Evolutionary conservation across 2,797 vertebrate species (phyloP), one percentile per base, ranked within the genome.

Genomic region (Denticeps clupeoides): DNA sequence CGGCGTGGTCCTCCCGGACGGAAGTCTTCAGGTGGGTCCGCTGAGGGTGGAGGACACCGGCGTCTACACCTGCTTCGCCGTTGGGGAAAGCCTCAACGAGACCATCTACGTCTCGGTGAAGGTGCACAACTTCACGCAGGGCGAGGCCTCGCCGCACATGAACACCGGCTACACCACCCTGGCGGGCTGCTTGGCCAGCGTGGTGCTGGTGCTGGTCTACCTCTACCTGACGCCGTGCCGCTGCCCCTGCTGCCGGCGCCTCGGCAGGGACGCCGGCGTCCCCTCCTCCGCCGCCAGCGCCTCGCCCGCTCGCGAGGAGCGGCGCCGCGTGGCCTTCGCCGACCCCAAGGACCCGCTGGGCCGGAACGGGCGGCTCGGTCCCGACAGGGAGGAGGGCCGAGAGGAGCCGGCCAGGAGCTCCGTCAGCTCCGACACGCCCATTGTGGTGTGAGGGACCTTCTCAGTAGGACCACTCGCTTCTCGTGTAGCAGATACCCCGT

Each of bases 81-180:
- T 63, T 16, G 87, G 87, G 3, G 84, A 87, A 19, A 59, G 66
- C 45, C 78, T 92, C 60, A 99, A 99, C 2, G 94, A 99, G 75
- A 97, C 94, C 0, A 67, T 97, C 24, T 95, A 90, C 1, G 80
- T 97, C 62, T 85, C 89, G 59, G 75, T 99, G 50, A 88, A 82
- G 67, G 94, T 99, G 52, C 74, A 92, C 65, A 97, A 97, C 72
- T 89, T 85, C 71, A 93, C 92, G 62, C 67, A 85, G 69, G 76
- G 81, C 0, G 85, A 80, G n/a, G n/a, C n/a, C 6, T 50, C 68
- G 1, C 81, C 87, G 1, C 93, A 97, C 29, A 82, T 83, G 24
- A 99, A 95, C 81, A 99, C 94, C 0, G 94, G 87, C 1, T 97
- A 97, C 63, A 99, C 94, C 63, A 97, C 94, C 0, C 71, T 99